Evolutionary conservation across 1,140 invertebrate genomes (phyloP).

Genomic region (Scaptomyza graminum): DNA sequence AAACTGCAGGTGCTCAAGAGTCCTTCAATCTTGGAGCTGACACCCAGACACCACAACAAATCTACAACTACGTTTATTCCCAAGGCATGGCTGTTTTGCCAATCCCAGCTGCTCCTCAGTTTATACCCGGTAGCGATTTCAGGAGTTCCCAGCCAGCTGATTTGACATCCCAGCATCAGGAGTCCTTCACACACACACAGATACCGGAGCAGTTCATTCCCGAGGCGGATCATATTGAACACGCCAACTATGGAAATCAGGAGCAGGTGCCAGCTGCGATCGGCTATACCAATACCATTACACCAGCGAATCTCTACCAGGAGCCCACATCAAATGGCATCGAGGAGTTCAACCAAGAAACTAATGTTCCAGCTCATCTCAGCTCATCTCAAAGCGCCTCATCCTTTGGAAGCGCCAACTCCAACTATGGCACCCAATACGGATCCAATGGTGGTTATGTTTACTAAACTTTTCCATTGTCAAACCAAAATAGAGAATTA

Average conservation of each 20-base stretch:
- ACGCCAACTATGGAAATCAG: constrained; percentile 44
- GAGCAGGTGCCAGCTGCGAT: constrained; percentile 28
- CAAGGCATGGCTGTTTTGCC: constrained; percentile 4
- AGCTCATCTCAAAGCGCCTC: constrained; percentile 27
- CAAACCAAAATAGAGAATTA: neutral
- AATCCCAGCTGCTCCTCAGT: neutral
- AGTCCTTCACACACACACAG: constrained; percentile 34
- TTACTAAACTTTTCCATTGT: constrained; percentile 43
- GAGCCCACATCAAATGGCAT: neutral
- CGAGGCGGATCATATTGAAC: constrained; percentile 27
- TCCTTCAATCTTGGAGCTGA: constrained; percentile 46
- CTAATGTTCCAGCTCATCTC: constrained; percentile 61
- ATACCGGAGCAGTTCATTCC: constrained; percentile 54
- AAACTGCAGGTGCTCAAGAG: neutral
- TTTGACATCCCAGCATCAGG: constrained; percentile 27
- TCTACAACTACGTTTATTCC: constrained; percentile 41
- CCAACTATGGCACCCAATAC: constrained; percentile 54
- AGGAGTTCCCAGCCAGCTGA: constrained; percentile 52
- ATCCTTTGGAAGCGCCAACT: neutral
- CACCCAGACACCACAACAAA: constrained; percentile 20
- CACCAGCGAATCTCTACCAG: constrained; percentile 40
- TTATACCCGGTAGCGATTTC: constrained; percentile 33
- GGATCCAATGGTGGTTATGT: constrained; percentile 70
- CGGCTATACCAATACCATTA: constrained; percentile 31
- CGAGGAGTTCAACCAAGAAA: constrained; percentile 55